These are phyloP conservation scores for Hylomyscus alleni DNA, from an alignment of 2,797 vertebrate genomes.

Conservation along the genomic window DNA sequence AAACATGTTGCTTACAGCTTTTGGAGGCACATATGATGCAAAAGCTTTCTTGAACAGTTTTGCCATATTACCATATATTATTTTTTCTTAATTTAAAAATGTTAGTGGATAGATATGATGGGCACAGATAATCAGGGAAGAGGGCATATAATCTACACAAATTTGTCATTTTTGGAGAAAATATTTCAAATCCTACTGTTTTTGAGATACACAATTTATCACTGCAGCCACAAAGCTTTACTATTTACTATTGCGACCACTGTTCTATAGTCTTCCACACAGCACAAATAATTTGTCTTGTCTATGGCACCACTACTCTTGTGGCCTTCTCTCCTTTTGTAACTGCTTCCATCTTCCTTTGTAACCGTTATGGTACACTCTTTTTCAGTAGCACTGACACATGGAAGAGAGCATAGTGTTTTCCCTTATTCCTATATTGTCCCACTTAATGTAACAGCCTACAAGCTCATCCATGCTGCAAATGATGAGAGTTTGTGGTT, in stretches of 20 bases:
- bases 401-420: not conserved
- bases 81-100: not conserved
- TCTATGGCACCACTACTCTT: not conserved
- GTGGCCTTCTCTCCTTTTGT: too few relatives aligned
- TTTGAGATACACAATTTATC: not conserved
- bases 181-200: not conserved
- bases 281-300: not conserved
- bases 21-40: not conserved
- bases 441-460: not conserved
- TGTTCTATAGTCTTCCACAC: not conserved
- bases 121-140: not conserved
- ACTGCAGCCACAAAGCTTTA: not conserved
- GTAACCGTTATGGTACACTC: not conserved
- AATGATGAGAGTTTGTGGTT: not conserved
- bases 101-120: not conserved
- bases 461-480: not conserved
- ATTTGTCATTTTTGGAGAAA: not conserved
- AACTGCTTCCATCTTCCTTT: not conserved
- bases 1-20: not conserved
- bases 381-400: not conserved
- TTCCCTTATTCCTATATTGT: not conserved
- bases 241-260: not conserved
- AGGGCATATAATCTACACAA: not conserved
- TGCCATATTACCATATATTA: not conserved
- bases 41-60: slow-evolving; percentile 20